These are phyloP conservation scores for Girardia tigrina DNA, from an alignment of 2,888 invertebrate species.

Conservation along the genomic window DNA sequence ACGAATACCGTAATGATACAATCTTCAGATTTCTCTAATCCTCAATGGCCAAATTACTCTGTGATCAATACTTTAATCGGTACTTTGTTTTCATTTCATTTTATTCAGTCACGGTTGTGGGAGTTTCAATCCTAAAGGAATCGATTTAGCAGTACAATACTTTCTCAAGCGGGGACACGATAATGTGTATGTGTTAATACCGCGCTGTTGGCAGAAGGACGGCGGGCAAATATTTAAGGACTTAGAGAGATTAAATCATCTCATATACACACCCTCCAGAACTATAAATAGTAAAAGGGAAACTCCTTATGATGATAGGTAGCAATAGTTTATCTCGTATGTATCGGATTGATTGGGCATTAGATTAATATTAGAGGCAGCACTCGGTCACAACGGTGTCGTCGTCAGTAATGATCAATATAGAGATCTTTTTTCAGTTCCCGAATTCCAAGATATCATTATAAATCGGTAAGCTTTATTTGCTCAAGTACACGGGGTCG, in stretches of 20 bases:
- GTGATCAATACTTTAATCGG: too few species aligned
- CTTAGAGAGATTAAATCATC: not conserved
- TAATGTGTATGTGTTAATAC: not conserved
- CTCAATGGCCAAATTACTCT: too few species aligned
- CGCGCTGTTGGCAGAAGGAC: not conserved
- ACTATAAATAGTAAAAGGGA: not conserved
- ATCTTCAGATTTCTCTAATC: too few species aligned
- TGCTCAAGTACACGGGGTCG: too few species aligned
- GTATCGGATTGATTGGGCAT: too few species aligned
- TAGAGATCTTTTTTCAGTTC: not conserved
- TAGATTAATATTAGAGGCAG: conserved; percentile 10
- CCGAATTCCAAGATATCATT: not conserved
- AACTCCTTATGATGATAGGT: not conserved
- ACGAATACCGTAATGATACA: too few species aligned
- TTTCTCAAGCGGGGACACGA: not conserved
- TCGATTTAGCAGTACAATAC: not conserved
- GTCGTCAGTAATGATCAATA: not conserved
- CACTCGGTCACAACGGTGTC: not conserved
- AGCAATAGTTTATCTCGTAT: too few species aligned
- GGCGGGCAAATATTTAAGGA: not conserved
- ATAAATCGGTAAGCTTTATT: not conserved
- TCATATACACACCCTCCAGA: not conserved
- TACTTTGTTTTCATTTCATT: too few species aligned
- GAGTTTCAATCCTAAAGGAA: not conserved
- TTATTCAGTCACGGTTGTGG: not conserved